A percentile compares a stretch with the other conserved stretches of the same genome.
Conservation (phyloP, 2,797 vertebrate species). For the Alosa sapidissima region DNA sequence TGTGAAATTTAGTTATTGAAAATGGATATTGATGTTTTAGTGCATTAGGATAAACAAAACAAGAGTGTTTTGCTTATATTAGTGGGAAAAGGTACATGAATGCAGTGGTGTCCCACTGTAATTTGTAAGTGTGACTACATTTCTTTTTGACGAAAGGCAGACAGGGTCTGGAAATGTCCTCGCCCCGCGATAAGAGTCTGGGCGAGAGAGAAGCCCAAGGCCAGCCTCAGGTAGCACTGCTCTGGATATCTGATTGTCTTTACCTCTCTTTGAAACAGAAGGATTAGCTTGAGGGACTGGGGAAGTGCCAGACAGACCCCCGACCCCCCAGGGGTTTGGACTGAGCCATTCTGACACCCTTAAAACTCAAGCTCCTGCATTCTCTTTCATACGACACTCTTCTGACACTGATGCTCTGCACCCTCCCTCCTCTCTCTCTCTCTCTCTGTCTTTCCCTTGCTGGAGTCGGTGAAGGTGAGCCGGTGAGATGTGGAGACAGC, state of each 20-base stretch:
- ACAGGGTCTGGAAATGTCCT: neutral
- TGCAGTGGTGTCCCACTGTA: neutral
- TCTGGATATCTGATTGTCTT: neutral
- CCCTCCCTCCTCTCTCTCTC: neutral
- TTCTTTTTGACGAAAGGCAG: neutral
- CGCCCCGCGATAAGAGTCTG: neutral
- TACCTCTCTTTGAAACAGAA: neutral
- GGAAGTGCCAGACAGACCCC: neutral
- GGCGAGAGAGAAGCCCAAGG: neutral
- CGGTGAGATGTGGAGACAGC: neutral
- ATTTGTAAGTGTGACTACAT: neutral
- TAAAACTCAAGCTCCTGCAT: neutral
- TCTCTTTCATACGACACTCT: neutral
- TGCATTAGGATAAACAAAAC: neutral
- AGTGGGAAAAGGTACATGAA: constrained; percentile 14
- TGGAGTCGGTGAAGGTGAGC: constrained; percentile 1
- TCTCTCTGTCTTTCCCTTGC: neutral
- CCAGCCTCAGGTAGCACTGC: constrained; percentile 14
- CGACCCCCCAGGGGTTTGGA: neutral
- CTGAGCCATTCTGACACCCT: constrained; percentile 1
- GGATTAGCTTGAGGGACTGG: neutral
- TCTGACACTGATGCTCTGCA: constrained; percentile 16
- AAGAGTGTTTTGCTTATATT: neutral
- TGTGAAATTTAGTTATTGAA: neutral
- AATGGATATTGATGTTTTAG: constrained; percentile 10